Evolutionary conservation across 2,797 vertebrate species (phyloP), one percentile per base, ranked within the genome.

Genomic region (Denticeps clupeoides): DNA sequence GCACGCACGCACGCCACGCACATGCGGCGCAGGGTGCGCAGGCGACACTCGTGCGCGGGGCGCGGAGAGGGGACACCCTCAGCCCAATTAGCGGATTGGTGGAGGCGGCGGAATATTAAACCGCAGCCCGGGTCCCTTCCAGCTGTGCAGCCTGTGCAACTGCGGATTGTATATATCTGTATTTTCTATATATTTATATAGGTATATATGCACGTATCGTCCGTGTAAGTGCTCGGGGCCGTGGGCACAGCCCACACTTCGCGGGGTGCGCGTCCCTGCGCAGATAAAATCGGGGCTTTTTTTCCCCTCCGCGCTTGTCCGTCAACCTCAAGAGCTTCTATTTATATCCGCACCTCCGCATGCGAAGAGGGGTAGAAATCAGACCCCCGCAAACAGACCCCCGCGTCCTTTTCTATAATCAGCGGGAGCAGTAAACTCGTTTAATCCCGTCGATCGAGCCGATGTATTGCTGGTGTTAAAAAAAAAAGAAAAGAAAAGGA

Each of bases 211-310:
- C 77, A 75, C 81, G 69, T 66, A 67, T 77, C 45, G 69, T n/a
- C n/a, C n/a, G 71, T 75, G 75, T 68, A 75, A 60, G 62, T 59
- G 74, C 75, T 75, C 72, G 70, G 72, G 76, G 80, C 75, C 78
- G 69, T 76, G 74, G 73, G 77, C 73, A 73, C 25, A 59, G 42
- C 42, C 25, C 64, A 73, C 61, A 66, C 75, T 74, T 70, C 69
- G 35, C 45, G 29, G 8, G 19, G n/a, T 31, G n/a, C 45, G n/a
- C 41, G 63, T 69, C 63, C 68, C 2, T 18, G 1, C 19, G 16
- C 35, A 21, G 35, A 38, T 38, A 21, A 18, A 18, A 38, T 16
- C 4, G 16, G 10, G 35, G 8, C 38, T 38, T 38, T 38, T 18
- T 35, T 38, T 19, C 38, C n/a, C n/a, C n/a, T n/a, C n/a, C n/a